Evolutionary conservation across 2,888 invertebrate species (phyloP).

Genomic region (Eupithecia vulgata): DNA sequence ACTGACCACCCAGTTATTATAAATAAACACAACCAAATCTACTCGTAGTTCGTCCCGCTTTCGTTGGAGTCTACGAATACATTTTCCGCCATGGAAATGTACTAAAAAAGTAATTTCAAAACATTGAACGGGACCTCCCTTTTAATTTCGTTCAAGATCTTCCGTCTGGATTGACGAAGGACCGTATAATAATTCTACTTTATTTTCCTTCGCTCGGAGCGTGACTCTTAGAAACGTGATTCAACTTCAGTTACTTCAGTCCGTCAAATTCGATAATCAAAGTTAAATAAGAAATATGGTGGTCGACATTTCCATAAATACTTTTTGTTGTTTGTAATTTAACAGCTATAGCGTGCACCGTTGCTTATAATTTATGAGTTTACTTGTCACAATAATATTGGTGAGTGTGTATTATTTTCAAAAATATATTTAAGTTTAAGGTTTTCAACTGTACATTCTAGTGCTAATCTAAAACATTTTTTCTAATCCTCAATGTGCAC

Average conservation of each 20-base stretch:
- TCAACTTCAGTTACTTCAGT: constrained; percentile 46
- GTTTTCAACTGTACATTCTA: too few relatives aligned
- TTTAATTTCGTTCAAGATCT: constrained; percentile 15
- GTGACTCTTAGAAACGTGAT: constrained; percentile 59
- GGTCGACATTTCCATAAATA: background rate
- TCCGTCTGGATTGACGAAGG: constrained; percentile 16
- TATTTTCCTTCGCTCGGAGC: constrained; percentile 43
- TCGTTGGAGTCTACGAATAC: background rate
- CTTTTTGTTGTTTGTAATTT: background rate
- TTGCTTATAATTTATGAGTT: too few relatives aligned
- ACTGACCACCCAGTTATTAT: too few relatives aligned
- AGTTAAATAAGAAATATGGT: constrained; percentile 37
- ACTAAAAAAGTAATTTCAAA: constrained; percentile 6
- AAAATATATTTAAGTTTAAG: too few relatives aligned
- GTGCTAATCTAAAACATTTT: too few relatives aligned
- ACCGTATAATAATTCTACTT: constrained; percentile 37
- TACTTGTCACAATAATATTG: too few relatives aligned
- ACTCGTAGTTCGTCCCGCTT: too few relatives aligned
- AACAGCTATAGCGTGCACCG: background rate
- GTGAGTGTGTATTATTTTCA: too few relatives aligned
- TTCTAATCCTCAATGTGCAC: too few relatives aligned
- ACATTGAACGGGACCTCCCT: background rate
- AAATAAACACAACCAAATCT: too few relatives aligned
- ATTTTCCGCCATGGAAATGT: background rate
- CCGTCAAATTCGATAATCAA: constrained; percentile 55